Conservation (phyloP, 2,797 vertebrate species). For the Amazona ochrocephala region DNA sequence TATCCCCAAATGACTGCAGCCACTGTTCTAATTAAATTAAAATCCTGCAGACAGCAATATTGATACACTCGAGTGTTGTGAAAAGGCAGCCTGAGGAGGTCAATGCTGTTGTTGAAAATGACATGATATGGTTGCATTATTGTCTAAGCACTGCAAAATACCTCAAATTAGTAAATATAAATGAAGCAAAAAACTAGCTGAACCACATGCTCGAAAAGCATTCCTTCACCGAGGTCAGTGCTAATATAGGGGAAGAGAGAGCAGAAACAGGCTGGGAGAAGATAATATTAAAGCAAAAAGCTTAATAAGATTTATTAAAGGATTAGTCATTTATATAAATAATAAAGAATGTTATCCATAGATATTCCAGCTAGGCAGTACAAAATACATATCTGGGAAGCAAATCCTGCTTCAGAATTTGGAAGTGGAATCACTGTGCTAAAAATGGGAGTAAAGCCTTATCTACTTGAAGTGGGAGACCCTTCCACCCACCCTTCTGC, state of each 20-base stretch:
- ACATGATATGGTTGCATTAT: background rate
- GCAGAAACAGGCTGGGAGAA: background rate
- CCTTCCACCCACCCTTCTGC: background rate
- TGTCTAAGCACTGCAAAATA: conserved; percentile 12
- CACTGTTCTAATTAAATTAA: conserved; percentile 63
- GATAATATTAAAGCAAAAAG: background rate
- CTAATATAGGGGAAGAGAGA: background rate
- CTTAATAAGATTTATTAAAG: background rate
- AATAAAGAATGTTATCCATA: background rate
- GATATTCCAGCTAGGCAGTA: background rate
- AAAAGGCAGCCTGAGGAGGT: conserved; percentile 24
- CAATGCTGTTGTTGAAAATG: conserved; percentile 15
- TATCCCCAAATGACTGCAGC: conserved; percentile 27
- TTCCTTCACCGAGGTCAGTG: background rate
- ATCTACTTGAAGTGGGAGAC: background rate
- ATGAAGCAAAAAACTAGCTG: background rate
- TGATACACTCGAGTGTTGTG: conserved; percentile 7
- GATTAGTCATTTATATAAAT: background rate
- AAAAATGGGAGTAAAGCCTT: background rate
- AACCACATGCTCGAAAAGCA: background rate
- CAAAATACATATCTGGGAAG: background rate
- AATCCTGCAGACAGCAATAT: conserved; percentile 16
- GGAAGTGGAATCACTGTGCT: background rate
- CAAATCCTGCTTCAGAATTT: background rate
- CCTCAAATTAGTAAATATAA: conserved; percentile 16